Evolutionary conservation across 2,888 invertebrate species (phyloP), one percentile per base, ranked within the genome.

Genomic region (Drosophila sordidula): DNA sequence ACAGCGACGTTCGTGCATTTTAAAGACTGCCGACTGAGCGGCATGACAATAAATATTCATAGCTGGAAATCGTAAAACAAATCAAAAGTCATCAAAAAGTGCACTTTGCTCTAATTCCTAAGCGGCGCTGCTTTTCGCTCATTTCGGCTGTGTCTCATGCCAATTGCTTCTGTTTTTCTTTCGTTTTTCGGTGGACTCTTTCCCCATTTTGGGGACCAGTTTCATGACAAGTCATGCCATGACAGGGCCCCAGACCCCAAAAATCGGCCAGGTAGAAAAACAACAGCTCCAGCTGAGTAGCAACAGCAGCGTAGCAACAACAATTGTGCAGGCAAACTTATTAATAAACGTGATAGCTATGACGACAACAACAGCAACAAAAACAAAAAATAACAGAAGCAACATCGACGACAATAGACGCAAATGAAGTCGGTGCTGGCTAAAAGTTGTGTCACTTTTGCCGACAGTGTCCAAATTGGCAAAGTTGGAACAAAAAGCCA

Each of bases 21-120:
- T 89, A 89, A 87, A 78, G 70, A 88, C 89, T 44, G 51, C 41
- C 50, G 46, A 52, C 39, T 36, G 50, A 57, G 80, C 64, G 65
- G 74, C 82, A 89, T 76, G 89, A 89, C 78, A 84, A 89, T 87
- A 87, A 89, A 85, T 89, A 89, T 89, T 89, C 90, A 78, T 87
- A 82, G 86, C 70, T 75, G 70, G 52, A 80, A 82, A 80, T 88
- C 87, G 83, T 83, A 88, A 83, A 83, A 83, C 83, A 83, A 83
- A 83, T 83, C 83, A 88, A 83, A 88, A 83, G 83, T 83, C 87
- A 87, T 83, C 89, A 83, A 88, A 86, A 83, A 88, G 78, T 83
- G 83, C 83, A 83, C 84, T 83, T 83, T 83, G 83, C 75, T 83
- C 83, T 83, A 83, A 88, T 83, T 88, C 68, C 70, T 78, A 58